Evolutionary conservation across 2,888 invertebrate genomes (phyloP), one percentile per base, ranked within the genome.

Genomic region (Globia sparganii): DNA sequence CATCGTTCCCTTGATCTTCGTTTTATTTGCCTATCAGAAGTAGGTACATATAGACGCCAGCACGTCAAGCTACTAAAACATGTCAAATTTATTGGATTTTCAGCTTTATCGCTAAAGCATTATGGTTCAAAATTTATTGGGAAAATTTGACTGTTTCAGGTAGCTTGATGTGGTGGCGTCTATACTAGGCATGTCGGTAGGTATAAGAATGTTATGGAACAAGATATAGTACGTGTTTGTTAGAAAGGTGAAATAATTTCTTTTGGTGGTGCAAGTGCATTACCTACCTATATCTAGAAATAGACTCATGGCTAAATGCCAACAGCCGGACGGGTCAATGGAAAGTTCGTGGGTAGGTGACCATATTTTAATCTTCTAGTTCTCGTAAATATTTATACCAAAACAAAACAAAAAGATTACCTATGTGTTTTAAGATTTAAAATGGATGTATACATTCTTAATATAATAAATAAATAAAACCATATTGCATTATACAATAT

Each of bases 1-100:
- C n/a, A n/a, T n/a, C 77, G 15, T 28, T 46, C 72, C 86, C 89
- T 88, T 88, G 88, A 88, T 80, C 84, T 83, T 18, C 9, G 85
- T 87, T 81, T 75, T 89, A 81, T 89, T 89, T 87, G 87, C 73
- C 78, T 79, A 77, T 72, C 43, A 43, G 3, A 13, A 43, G 3
- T 43, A 37, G 6, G 37, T 37, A 34, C 3, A 34, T n/a, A n/a
- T n/a, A n/a, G n/a, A 4, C 34, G 34, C 34, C 34, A 34, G 34
- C 34, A 34, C 34, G 4, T 34, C 4, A 34, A 34, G 34, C 34
- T 34, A 34, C 4, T 34, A 34, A 3, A 34, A 34, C 4, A 3
- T 34, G 34, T 34, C 34, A 34, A 34, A 34, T 34, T 34, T 34
- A 34, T 4, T 34, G 4, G 34, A 34, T 34, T 34, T 34, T 34